Evolutionary conservation across 2,113 vertebrate genomes (phyloP), one percentile per base, ranked within the genome.

Genomic region (Poeciliopsis occidentalis): DNA sequence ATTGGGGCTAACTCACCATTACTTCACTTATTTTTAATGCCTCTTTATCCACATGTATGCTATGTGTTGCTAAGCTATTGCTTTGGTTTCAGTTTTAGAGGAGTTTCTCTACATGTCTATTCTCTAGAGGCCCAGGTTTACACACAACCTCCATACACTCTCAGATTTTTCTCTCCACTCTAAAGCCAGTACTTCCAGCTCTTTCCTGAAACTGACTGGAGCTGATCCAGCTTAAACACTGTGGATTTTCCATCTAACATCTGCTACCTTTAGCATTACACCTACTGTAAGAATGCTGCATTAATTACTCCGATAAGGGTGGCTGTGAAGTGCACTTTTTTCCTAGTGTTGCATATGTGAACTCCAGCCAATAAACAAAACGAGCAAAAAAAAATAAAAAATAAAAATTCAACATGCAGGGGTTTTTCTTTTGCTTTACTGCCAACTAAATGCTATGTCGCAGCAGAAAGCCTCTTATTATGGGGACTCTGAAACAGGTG

Each of bases 381-480:
- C n/a, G 60, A 69, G 10, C 8, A 15, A 51, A n/a, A n/a, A n/a
- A n/a, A n/a, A n/a, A n/a, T n/a, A 72, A 64, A 67, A 22, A 30
- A 8, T 3, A 41, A 5, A 7, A 27, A 76, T 79, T 84, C 73
- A 85, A 60, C 64, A 75, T 82, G 82, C 83, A 73, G 30, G 30
- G 39, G 8, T 47, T 63, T 63, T 61, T 60, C 51, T 79, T 79
- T 85, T 76, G 83, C 83, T 84, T 24, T 57, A 11, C 80, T 71
- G 85, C 76, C 79, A 68, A 51, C 74, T 88, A 86, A 87, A 90
- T 67, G 76, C 70, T 77, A 88, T 84, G 71, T 78, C 63, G 73
- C 64, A 63, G 71, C 63, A 85, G 67, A 84, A 57, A n/a, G 54
- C 65, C 34, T 70, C 89, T 84, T 86, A 83, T 83, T 75, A 80